Evolutionary conservation across 2,113 vertebrate species (phyloP), one percentile per base, ranked within the genome.

Genomic region (Thamnophis sirtalis): DNA sequence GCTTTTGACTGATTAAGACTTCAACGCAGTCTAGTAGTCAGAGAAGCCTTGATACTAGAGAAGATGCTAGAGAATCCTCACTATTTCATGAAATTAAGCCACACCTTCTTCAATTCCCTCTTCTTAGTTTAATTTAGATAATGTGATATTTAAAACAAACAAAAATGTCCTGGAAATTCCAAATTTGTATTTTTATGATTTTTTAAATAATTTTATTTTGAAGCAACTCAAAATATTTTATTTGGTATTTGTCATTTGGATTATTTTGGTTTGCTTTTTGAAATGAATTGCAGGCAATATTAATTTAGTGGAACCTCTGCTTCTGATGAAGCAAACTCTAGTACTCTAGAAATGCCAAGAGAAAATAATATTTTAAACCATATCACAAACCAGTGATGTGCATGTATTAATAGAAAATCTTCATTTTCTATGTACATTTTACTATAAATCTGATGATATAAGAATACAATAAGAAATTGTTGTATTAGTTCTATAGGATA

Each of bases 401-500:
- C 9, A 13, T 26, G 26, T 50, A 86, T 26, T 86, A 85, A 26
- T 10, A 33, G 55, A 2, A 50, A 51, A 5, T 33, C 21, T 86
- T 86, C 28, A 21, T 5, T n/a, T 86, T 43, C n/a, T 53, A 19
- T 21, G n/a, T 4, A 63, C 48, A 68, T 49, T 68, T 87, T 53
- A n/a, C 54, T 91, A 21, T 6, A 91, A 87, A 5, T 54, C 1
- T n/a, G 48, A 91, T 22, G 28, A 63, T 38, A n/a, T 91, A 6
- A 17, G n/a, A 5, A 2, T 28, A 43, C 1, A 3, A 28, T 87
- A 24, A 73, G 55, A 55, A 92, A 15, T 5, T 38, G 15, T 86
- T 60, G 58, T 89, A 87, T 92, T 92, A 94, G 91, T 91, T 55
- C 26, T 2, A 54, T 21, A 92, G 21, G 48, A 24, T 38, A 68